Evolutionary conservation across 2,797 vertebrate species (phyloP).

Genomic region (Falco biarmicus): DNA sequence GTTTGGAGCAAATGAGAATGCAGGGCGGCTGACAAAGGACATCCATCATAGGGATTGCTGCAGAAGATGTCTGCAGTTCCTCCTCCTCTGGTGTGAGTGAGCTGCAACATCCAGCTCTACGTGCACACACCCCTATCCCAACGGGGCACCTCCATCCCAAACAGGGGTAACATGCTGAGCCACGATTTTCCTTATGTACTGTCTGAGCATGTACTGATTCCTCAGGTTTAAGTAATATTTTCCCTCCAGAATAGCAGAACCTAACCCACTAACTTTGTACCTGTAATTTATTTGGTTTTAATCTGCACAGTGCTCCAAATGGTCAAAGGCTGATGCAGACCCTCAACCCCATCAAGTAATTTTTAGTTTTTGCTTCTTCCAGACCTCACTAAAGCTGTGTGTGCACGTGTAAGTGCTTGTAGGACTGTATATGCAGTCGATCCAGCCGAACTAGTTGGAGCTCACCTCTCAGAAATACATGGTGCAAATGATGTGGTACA

Average conservation of each 20-base stretch:
- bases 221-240: background rate
- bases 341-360: background rate
- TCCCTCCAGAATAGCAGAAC: background rate
- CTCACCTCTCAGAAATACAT: background rate
- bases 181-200: accelerated
- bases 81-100: background rate
- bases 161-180: background rate
- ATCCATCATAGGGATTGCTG: background rate
- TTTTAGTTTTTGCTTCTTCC: background rate
- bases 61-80: background rate
- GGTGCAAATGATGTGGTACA: accelerated
- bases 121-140: background rate
- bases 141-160: accelerated
- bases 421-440: background rate
- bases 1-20: background rate
- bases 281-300: background rate
- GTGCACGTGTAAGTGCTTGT: background rate
- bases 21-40: background rate
- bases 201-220: background rate
- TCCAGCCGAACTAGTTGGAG: background rate
- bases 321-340: background rate
- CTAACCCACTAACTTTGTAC: background rate
- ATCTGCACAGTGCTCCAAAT: background rate
- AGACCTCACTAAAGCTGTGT: background rate
- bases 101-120: background rate